Base-by-base conservation (phyloP, 2,888 invertebrate genomes). In the Keiferia lycopersicella region DNA sequence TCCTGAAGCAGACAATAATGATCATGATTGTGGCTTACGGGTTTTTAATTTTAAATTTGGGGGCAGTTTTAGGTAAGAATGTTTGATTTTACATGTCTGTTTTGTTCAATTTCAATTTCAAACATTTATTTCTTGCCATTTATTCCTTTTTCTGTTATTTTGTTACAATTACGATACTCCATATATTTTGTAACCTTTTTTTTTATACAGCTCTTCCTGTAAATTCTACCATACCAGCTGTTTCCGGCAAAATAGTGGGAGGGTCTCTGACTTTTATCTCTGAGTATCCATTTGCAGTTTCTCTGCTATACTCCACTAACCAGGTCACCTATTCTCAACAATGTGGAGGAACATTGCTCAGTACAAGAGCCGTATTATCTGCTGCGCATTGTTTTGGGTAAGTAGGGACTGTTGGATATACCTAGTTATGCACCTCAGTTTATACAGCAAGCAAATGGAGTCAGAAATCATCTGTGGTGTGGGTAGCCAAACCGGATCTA, bases 311-410 rank as follows among this genome's bases (percentile, higher is more conserved):
- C 26, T 67, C 70, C 11, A n/a, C 12, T n/a, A 30, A 30, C n/a
- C 60, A 51, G 22, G 57, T 41, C 7, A 58, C 8, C n/a, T 70
- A 63, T 56, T 16, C 10, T 18, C 73, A 73, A 48, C 7, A 58
- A 4, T 77, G 79, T 58, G 75, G 73, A 12, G 75, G 75, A 6
- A 63, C 69, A 22, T 68, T 78, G 18, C 45, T 78, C 12, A 78
- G 70, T 16, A 67, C 67, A 18, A 70, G 71, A 18, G 64, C 71
- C 61, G 50, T 77, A 7, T 70, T 77, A 0, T 67, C 74, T 0
- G 75, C 74, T 30, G 74, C 72, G 4, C 73, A 74, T 60, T 76
- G 77, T 39, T 59, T 67, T 7, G 22, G 39, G 76, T 76, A 68
- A 67, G 73, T 58, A 57, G 6, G 20, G 59, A 61, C 26, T 3